Percentiles rank a stretch among this genome's conserved stretches.
Conservation (phyloP, 2,888 invertebrate genomes). For the Nomada fabriciana region DNA sequence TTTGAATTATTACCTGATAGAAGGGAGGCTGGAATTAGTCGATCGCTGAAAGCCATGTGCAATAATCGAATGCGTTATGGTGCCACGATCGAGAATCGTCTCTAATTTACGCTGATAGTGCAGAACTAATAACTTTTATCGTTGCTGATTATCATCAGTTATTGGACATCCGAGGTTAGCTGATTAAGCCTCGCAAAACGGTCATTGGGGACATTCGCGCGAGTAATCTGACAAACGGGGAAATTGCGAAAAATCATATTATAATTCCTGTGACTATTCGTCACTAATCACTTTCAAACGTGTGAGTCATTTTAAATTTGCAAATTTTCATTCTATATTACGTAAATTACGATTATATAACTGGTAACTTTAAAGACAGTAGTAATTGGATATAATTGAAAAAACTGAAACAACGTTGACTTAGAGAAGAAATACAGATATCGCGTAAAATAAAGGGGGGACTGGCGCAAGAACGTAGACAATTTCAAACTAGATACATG, state of each 20-base stretch:
- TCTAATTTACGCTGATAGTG: conserved; percentile 32
- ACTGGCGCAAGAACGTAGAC: no score
- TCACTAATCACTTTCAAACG: no score
- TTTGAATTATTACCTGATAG: conserved; percentile 55
- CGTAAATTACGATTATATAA: no score
- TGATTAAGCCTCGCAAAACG: conserved; percentile 1
- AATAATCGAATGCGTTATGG: conserved; percentile 49
- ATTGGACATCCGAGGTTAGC: not conserved
- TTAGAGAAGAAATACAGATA: not conserved
- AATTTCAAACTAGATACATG: no score
- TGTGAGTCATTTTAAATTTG: no score
- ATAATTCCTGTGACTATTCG: no score
- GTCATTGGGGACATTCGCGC: not conserved
- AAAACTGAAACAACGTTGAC: not conserved
- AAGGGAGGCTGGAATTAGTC: conserved; percentile 53
- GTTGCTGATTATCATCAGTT: conserved; percentile 24
- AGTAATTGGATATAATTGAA: no score
- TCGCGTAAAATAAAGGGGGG: no score
- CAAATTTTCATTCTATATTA: no score
- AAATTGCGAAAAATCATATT: not conserved
- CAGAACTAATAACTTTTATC: conserved; percentile 45
- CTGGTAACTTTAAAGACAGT: no score
- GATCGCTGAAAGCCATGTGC: conserved; percentile 46
- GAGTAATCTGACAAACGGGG: not conserved
- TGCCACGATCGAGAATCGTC: conserved; percentile 34